A percentile compares a stretch with the other conserved stretches of the same genome.
Evolutionary conservation across 2,888 invertebrate species (phyloP).

Genomic region (Rhodophaea formosa): DNA sequence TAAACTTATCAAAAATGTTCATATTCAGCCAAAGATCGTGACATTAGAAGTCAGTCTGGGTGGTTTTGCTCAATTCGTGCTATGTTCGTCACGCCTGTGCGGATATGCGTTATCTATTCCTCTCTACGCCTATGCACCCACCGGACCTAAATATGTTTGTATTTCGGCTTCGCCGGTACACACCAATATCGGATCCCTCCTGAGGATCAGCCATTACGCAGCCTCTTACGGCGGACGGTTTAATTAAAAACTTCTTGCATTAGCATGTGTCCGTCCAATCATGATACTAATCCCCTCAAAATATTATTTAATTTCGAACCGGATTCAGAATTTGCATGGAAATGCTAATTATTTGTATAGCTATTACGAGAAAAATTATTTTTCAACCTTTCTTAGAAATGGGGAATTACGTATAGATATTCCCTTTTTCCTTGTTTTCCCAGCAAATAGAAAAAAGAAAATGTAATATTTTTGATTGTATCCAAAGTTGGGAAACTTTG

Average conservation of each 20-base stretch:
- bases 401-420: background rate
- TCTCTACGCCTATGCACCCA: constrained; percentile 35
- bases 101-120: constrained; percentile 2
- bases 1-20: no score
- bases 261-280: constrained; percentile 74
- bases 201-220: constrained; percentile 77
- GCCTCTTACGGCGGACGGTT: constrained; percentile 78
- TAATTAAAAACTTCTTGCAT: constrained; percentile 82
- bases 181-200: constrained; percentile 75
- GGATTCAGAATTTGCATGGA: constrained; percentile 29
- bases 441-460: no score
- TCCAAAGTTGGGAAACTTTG: no score
- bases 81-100: background rate
- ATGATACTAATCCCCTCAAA: constrained; percentile 70
- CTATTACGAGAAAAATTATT: background rate
- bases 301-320: constrained; percentile 69
- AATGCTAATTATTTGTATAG: constrained; percentile 3
- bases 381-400: background rate
- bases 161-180: constrained; percentile 69
- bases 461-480: background rate
- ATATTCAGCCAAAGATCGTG: no score
- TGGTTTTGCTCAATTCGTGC: no score
- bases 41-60: no score
- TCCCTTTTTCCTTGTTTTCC: background rate
- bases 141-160: constrained; percentile 80